Percentiles rank a stretch among this genome's conserved stretches.
These are phyloP conservation scores for Epizoanthus stellaris DNA, from an alignment of 92 coral and sea anemone species.

Conservation along the genomic window DNA sequence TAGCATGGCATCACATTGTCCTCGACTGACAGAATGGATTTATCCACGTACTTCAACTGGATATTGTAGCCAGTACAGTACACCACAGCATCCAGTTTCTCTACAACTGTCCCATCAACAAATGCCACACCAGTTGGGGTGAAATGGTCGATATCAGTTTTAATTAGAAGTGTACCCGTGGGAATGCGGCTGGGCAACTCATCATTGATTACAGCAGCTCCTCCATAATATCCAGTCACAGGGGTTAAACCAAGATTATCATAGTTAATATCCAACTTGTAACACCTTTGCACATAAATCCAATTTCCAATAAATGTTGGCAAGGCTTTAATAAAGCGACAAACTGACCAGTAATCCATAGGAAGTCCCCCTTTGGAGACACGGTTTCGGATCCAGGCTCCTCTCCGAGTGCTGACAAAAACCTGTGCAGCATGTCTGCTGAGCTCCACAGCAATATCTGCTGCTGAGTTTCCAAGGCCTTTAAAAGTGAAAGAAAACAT, in stretches of 20 bases:
- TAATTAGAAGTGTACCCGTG: slow-evolving; percentile 43
- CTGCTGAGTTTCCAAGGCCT: slow-evolving; percentile 65
- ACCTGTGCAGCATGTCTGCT: slow-evolving; percentile 55
- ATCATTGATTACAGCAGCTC: slow-evolving; percentile 41
- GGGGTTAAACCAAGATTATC: slow-evolving; percentile 38
- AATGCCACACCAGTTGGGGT: slow-evolving; percentile 38
- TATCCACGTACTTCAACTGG: slow-evolving; percentile 39
- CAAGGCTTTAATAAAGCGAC: slow-evolving; percentile 10
- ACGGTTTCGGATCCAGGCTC: slow-evolving; percentile 51
- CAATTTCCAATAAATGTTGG: not conserved
- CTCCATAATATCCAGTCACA: not conserved
- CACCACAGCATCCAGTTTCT: slow-evolving; percentile 42
- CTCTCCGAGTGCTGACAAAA: slow-evolving; percentile 50
- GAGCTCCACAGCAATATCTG: slow-evolving; percentile 59
- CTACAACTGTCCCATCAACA: slow-evolving; percentile 46
- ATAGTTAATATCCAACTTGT: slow-evolving; percentile 26
- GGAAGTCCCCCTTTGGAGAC: slow-evolving; percentile 40
- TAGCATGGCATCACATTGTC: slow-evolving; percentile 45
- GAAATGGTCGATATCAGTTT: slow-evolving; percentile 42
- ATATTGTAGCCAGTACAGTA: slow-evolving; percentile 54
- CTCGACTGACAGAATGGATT: slow-evolving; percentile 1
- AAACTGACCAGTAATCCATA: not conserved
- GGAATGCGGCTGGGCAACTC: slow-evolving; percentile 31
- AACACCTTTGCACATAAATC: not conserved
- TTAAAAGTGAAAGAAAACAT: not conserved